Base-by-base conservation (phyloP, 2,113 vertebrate genomes). In the Anser cygnoides region DNA sequence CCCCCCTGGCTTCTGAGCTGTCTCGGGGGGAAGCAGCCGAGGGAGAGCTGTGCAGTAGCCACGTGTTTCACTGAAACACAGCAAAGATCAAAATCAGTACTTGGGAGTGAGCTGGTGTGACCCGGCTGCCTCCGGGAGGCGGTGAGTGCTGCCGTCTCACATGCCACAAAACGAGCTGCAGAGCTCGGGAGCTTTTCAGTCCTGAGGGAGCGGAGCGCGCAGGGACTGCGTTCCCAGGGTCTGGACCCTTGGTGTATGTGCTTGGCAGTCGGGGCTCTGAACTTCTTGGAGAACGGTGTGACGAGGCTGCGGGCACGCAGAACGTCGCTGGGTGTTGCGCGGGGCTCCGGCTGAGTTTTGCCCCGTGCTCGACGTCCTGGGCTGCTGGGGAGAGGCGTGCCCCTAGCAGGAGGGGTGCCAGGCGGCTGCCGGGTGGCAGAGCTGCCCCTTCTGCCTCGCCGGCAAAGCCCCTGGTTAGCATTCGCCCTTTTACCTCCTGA, bases 231-330 rank as follows among this genome's bases (percentile, higher is more conserved):
- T 13, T 9, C 35, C 59, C 6, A 3, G 39, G 21, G 28, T 63
- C 31, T 25, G 18, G 37, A 4, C 0, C 3, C 21, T 46, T 0
- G 0, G 0, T 26, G 26, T 19, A 6, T 0, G 1, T 3, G 0
- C 35, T 20, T 43, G 21, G 21, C 57, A 6, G 4, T 1, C 20
- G 1, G 44, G 21, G 35, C 54, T 88, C 44, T 41, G 1, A 76
- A 26, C 43, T 28, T 26, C 37, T 61, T 57, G 5, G 15, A 66
- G 46, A 33, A 66, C 52, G 18, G 41, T 63, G 35, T 0, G 0
- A 10, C 0, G 15, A 46, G 26, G 35, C 33, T 11, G 39, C 25
- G 9, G 62, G 46, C 74, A 19, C 1, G 0, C 6, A 14, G 52
- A 78, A 17, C 2, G 2, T 52, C 0, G 6, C 46, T 58, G 66